These are phyloP conservation scores for Neosilurus hyrtlii DNA, from an alignment of 2,797 vertebrate genomes.

Conservation along the genomic window DNA sequence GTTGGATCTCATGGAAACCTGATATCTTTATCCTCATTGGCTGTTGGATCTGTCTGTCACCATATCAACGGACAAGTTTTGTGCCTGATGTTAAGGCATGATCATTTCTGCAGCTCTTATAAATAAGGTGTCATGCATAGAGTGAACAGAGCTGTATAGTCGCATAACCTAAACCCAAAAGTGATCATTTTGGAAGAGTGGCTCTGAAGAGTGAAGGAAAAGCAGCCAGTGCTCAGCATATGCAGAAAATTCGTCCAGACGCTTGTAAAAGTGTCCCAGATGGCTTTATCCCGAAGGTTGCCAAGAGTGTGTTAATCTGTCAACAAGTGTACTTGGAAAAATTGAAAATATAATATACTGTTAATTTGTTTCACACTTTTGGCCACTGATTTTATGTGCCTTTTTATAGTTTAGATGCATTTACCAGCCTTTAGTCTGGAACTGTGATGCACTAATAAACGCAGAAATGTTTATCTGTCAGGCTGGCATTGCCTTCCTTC, in stretches of 20 bases:
- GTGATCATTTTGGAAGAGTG: background rate
- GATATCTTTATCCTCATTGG: background rate
- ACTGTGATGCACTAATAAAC: background rate
- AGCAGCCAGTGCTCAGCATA: conserved; percentile 13
- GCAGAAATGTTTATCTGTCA: background rate
- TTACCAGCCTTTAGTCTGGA: background rate
- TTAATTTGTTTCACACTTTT: background rate
- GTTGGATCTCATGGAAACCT: background rate
- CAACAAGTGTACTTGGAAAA: conserved; percentile 1
- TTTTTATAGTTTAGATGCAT: background rate
- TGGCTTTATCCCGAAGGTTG: conserved; percentile 6
- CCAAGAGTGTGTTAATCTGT: conserved; percentile 13
- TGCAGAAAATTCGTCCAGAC: conserved; percentile 12
- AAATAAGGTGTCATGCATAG: background rate
- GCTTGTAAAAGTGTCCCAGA: conserved; percentile 16
- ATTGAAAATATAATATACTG: background rate
- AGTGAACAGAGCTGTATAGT: background rate
- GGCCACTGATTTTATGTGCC: background rate
- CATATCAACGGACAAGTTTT: background rate
- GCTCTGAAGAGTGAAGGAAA: background rate
- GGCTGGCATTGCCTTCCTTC: too few relatives aligned
- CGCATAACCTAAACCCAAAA: background rate
- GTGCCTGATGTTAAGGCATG: too few relatives aligned
- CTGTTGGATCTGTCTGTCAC: background rate
- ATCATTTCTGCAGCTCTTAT: background rate